Evolutionary conservation across 2,113 vertebrate genomes (phyloP), one percentile per base, ranked within the genome.

Genomic region (Sigmodon hispidus): DNA sequence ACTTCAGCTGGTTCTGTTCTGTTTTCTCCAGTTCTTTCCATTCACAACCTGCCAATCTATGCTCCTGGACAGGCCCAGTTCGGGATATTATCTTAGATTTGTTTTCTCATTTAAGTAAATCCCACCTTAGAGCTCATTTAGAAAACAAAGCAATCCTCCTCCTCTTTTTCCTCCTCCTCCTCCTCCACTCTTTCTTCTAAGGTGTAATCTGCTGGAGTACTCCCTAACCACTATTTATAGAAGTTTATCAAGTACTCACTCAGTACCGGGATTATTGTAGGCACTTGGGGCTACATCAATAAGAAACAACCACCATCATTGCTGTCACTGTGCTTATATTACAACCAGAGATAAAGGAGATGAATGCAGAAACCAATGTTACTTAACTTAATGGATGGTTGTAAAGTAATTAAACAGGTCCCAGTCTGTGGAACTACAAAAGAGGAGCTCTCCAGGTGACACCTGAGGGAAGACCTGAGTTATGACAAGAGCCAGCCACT

Each of bases 221-320:
- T 50, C 11, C 40, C 93, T 73, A 52, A 85, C 31, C 85, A 34
- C 52, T 52, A 55, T 92, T 94, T 48, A 75, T 3, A 52, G 72
- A 77, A 61, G 70, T 88, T 92, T 79, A 88, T 93, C 59, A 76
- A 94, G 48, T 31, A 40, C 40, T 43, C 31, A 63, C n/a, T 91
- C 4, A 4, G 24, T 3, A 59, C 19, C 36, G 90, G 70, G 43
- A 52, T 55, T 70, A 24, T 83, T 87, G 31, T 52, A 76, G 76
- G 7, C 26, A 40, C 72, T 67, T 83, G 69, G n/a, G 6, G 55
- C 59, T 36, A 67, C 7, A 9, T 24, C 76, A 59, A 0, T 50
- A 77, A 92, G 88, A 43, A 79, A 26, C 1, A 88, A 89, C 17
- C 12, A 40, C 29, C 36, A 86, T 43, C 45, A 90, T 43, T 76